phyloP scores from a whole-genome alignment of 2,888 invertebrate genomes.

The Chalcosyrphus nemorum region DNA sequence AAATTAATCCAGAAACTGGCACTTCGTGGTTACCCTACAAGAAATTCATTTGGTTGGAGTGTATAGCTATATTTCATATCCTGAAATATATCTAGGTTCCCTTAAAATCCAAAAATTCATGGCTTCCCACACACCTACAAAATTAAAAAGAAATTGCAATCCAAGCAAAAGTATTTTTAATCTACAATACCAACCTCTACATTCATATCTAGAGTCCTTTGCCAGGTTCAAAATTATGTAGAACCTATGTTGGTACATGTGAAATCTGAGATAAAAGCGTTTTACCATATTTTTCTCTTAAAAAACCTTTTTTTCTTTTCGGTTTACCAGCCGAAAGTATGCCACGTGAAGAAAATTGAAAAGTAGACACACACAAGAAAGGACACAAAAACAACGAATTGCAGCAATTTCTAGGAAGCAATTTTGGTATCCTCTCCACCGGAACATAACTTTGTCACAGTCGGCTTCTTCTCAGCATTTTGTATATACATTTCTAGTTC shows the following conservation, averaged over 20 bases:
- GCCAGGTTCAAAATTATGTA: neutral
- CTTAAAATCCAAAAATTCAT: too few relatives aligned
- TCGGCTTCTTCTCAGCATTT: neutral
- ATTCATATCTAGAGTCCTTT: neutral
- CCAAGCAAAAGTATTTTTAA: too few relatives aligned
- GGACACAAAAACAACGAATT: neutral
- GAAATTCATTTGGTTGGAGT: too few relatives aligned
- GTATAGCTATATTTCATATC: too few relatives aligned
- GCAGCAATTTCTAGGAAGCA: neutral
- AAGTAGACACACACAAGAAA: neutral
- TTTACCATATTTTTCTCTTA: neutral
- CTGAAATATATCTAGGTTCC: too few relatives aligned
- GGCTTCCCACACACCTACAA: too few relatives aligned
- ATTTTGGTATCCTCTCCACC: slow-evolving; percentile 5
- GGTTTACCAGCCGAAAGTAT: neutral
- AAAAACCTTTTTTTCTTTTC: neutral
- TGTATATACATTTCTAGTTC: slow-evolving; percentile 5
- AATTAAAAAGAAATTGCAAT: too few relatives aligned
- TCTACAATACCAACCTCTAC: too few relatives aligned
- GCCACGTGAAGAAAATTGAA: neutral
- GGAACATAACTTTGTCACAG: slow-evolving; percentile 17
- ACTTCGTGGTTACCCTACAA: too few relatives aligned
- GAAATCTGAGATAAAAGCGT: neutral
- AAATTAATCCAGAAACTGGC: too few relatives aligned
- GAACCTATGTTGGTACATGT: neutral